Evolutionary conservation across 2,113 vertebrate genomes (phyloP), one percentile per base, ranked within the genome.

Genomic region (Megaceryle maxima): DNA sequence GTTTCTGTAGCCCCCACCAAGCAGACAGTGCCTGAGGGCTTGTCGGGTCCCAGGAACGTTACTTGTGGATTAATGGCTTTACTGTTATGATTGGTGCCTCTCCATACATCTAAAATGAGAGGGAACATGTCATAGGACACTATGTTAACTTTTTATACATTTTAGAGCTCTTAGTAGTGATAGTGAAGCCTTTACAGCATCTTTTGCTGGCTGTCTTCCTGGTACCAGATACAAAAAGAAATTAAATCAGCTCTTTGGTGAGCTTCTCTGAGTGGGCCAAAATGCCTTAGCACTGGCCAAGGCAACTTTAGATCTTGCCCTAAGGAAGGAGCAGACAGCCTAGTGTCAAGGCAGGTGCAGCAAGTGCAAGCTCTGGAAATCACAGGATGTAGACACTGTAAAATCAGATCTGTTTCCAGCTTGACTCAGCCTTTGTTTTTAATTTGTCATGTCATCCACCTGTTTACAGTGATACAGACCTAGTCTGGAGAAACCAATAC

Each of bases 361-460:
- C 24, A 68, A 91, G 69, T 33, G 17, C 50, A 51, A 51, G 50
- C 13, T 21, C 51, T 83, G 48, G 68, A 76, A 81, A 66, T 92
- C 53, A 55, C 12, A 53, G 41, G 55, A 19, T 50, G 44, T 10
- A 82, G 69, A 53, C 2, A 16, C 33, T 83, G 35, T 48, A 95
- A 77, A 88, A 88, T 81, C 76, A 83, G 39, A 56, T 48, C 39
- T 56, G 62, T 62, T 94, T 91, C 90, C 94, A 95, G 31, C 62
- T 72, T 97, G 95, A 94, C 59, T 96, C 95, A 96, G 64, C n/a
- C 44, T 81, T 92, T 91, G 81, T 63, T 95, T 82, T 89, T 53
- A 29, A 48, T 84, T 70, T 88, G 63, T 35, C 79, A 73, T 56
- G 55, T 82, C 67, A 84, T 51, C 51, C 35, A 37, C 79, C 50